Conservation (phyloP, 35 echinoderm and acorn worm genomes). For the Ophioderma brevispina region DNA sequence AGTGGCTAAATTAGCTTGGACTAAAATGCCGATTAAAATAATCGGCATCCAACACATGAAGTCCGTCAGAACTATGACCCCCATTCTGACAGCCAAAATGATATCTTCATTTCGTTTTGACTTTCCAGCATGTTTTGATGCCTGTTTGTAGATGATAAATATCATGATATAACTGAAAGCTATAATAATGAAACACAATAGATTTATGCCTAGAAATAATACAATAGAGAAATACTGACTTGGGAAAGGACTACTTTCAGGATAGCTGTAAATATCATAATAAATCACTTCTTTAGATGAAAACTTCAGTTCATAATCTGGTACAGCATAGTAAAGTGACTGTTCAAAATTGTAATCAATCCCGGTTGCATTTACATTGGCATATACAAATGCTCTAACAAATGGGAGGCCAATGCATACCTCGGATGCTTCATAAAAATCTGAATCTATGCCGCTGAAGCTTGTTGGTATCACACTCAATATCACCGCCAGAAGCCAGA, state of each 20-base stretch:
- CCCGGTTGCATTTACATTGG: neutral
- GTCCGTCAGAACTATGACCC: constrained; percentile 37
- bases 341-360: too few species aligned
- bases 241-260: neutral
- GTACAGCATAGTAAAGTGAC: neutral
- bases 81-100: constrained; percentile 68
- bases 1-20: neutral
- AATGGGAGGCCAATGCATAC: constrained; percentile 53
- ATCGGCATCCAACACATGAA: constrained; percentile 61
- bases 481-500: neutral
- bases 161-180: constrained; percentile 60
- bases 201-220: constrained; percentile 58
- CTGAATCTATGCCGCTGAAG: neutral
- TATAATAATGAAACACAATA: constrained; percentile 61
- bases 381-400: neutral
- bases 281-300: neutral
- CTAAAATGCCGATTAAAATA: constrained; percentile 50
- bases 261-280: neutral
- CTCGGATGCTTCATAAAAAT: constrained; percentile 28
- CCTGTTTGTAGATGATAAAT: constrained; percentile 45
- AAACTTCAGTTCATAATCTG: neutral
- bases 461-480: constrained; percentile 1
- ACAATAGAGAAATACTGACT: constrained; percentile 50
- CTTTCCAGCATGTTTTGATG: neutral
- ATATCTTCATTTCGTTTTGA: constrained; percentile 35